These are phyloP conservation scores for Eilema caniola DNA, from an alignment of 2,888 invertebrate species.

Conservation along the genomic window DNA sequence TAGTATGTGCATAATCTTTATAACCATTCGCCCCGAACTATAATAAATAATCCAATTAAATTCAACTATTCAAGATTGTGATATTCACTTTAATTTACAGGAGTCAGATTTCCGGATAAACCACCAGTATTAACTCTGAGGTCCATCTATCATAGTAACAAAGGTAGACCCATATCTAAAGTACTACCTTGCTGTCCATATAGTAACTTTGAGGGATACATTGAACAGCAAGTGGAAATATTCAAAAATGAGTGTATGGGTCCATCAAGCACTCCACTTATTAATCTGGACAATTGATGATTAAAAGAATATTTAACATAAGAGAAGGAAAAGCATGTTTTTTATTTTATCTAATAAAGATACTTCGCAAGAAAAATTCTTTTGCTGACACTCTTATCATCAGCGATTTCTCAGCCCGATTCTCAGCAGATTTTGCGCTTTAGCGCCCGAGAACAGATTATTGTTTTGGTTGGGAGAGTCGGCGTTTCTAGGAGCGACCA, in stretches of 20 bases:
- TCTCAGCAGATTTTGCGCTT: too few species aligned
- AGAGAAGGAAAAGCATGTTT: neutral
- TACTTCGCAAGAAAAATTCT: neutral
- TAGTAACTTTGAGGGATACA: conserved; percentile 79
- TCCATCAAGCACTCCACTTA: conserved; percentile 59
- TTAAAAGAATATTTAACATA: neutral
- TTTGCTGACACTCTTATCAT: neutral
- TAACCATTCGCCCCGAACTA: too few species aligned
- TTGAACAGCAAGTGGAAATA: conserved; percentile 81
- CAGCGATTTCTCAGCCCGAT: too few species aligned
- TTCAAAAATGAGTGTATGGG: conserved; percentile 82
- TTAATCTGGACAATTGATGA: conserved; percentile 64
- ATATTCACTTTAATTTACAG: conserved; percentile 56
- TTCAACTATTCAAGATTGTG: neutral
- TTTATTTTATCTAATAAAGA: neutral
- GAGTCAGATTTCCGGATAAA: conserved; percentile 85
- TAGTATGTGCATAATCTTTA: too few species aligned
- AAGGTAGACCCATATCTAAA: conserved; percentile 80
- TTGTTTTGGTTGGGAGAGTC: too few species aligned
- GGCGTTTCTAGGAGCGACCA: too few species aligned
- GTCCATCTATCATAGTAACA: conserved; percentile 86
- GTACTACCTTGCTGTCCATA: conserved; percentile 76
- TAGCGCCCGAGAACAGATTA: too few species aligned
- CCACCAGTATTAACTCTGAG: conserved; percentile 83
- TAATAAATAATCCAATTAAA: too few species aligned